A percentile compares a stretch with the other conserved stretches of the same genome.
Evolutionary conservation across 2,797 vertebrate genomes (phyloP).

Genomic region (Hipposideros larvatus): DNA sequence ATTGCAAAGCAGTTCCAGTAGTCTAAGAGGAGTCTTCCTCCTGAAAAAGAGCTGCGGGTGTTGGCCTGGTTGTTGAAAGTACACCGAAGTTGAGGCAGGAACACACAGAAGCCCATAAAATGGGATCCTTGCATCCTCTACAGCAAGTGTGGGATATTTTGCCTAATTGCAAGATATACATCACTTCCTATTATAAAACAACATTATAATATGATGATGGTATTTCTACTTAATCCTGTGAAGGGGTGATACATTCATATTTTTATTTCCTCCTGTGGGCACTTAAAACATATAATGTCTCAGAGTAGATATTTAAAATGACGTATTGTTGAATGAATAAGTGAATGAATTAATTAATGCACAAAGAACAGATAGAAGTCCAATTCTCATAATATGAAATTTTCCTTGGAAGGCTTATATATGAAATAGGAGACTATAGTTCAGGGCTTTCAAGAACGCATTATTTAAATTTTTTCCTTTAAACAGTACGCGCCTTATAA

Average conservation of each 20-base stretch:
- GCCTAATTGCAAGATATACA: neutral
- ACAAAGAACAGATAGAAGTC: neutral
- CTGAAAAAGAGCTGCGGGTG: neutral
- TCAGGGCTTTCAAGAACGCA: neutral
- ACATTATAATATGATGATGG: slow-evolving; percentile 15
- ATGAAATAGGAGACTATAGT: slow-evolving; percentile 9
- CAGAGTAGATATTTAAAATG: slow-evolving; percentile 41
- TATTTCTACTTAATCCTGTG: slow-evolving; percentile 36
- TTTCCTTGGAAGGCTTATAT: slow-evolving; percentile 43
- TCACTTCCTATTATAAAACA: neutral
- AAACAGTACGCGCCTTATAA: slow-evolving; percentile 55
- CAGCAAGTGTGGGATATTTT: neutral
- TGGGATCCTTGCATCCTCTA: neutral
- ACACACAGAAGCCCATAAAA: neutral
- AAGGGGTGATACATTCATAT: neutral
- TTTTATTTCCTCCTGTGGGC: neutral
- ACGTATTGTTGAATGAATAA: slow-evolving; percentile 12
- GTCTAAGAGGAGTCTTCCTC: neutral
- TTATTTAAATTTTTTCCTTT: slow-evolving; percentile 17
- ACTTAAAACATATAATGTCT: neutral
- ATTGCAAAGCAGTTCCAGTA: neutral
- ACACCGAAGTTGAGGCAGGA: neutral
- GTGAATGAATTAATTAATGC: neutral
- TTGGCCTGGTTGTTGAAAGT: neutral
- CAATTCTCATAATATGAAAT: neutral